phyloP scores from a whole-genome alignment of 2,113 vertebrate genomes.

The Butorides virescens region DNA sequence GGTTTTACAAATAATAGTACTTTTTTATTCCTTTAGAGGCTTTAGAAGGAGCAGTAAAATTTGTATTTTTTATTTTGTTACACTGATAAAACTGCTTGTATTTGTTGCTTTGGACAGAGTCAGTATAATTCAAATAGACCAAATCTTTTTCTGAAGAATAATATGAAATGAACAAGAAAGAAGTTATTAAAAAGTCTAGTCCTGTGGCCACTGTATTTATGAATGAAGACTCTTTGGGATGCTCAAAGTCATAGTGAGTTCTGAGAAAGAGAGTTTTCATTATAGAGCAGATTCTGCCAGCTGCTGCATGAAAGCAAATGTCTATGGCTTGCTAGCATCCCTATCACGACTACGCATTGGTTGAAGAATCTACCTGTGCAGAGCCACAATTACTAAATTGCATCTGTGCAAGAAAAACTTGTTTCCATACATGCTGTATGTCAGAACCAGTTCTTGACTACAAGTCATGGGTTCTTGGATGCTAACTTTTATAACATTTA shows the following conservation, averaged over 20 bases:
- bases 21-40: neutral
- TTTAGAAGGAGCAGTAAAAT: neutral
- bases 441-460: neutral
- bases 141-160: neutral
- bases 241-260: neutral
- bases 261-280: neutral
- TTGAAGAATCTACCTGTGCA: neutral
- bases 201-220: neutral
- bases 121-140: neutral
- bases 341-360: rapidly evolving
- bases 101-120: neutral
- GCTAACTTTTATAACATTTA: neutral
- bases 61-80: neutral
- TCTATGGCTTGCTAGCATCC: neutral
- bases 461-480: neutral
- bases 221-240: neutral
- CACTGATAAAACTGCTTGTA: neutral
- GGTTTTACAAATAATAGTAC: neutral
- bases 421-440: rapidly evolving
- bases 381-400: neutral
- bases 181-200: neutral
- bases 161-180: neutral
- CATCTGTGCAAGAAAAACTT: neutral
- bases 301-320: neutral
- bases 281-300: neutral